A percentile compares a stretch with the other conserved stretches of the same genome.
phyloP scores from a whole-genome alignment of 2,888 invertebrate species.

The Sphaerophoria rueppellii region DNA sequence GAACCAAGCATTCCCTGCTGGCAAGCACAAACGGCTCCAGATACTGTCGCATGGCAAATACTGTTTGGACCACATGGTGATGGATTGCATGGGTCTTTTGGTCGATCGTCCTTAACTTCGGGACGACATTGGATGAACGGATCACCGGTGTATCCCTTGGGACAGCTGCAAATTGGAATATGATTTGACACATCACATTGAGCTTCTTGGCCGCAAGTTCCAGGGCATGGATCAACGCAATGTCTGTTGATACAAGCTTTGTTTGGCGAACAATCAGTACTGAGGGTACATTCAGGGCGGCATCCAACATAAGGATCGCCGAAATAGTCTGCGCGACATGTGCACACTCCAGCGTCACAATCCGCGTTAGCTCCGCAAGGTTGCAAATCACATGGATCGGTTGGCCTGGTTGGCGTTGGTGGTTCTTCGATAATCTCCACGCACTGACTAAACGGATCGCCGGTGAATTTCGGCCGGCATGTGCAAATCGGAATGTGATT shows the following conservation, averaged over 20 bases:
- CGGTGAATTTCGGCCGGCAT: conserved; percentile 85
- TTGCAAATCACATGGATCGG: conserved; percentile 88
- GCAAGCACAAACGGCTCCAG: conserved; percentile 88
- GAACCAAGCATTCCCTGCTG: conserved; percentile 88
- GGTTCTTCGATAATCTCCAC: conserved; percentile 81
- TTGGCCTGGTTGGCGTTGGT: conserved; percentile 84
- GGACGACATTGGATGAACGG: conserved; percentile 86
- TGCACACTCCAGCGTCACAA: conserved; percentile 87
- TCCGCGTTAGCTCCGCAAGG: conserved; percentile 90
- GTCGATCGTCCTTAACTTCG: conserved; percentile 75
- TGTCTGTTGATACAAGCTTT: conserved; percentile 88
- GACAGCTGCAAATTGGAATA: conserved; percentile 88
- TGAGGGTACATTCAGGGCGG: conserved; percentile 88
- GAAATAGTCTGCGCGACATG: conserved; percentile 85
- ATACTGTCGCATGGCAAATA: conserved; percentile 86
- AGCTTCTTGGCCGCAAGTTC: conserved; percentile 88
- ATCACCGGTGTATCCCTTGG: conserved; percentile 86
- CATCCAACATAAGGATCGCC: conserved; percentile 87
- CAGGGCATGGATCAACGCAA: conserved; percentile 89
- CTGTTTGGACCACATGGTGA: conserved; percentile 91
- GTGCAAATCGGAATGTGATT: conserved; percentile 88
- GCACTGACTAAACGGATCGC: conserved; percentile 87
- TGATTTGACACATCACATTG: conserved; percentile 89
- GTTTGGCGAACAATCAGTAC: conserved; percentile 87
- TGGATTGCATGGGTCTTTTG: conserved; percentile 85